Conservation (phyloP, 2,888 invertebrate species). For the Microctonus hyperodae region DNA sequence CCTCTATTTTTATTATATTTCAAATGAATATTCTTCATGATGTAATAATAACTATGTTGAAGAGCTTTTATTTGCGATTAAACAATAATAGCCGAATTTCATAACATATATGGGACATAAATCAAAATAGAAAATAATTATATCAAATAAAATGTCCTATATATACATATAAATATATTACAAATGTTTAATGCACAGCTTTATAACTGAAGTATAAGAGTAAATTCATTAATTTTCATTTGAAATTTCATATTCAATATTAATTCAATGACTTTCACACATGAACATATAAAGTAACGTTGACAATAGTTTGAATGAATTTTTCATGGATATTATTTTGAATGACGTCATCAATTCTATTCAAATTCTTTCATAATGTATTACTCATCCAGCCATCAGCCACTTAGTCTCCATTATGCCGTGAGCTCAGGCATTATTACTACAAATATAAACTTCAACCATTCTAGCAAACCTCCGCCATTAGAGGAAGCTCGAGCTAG, state of each 20-base stretch:
- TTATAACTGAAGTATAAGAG: neutral
- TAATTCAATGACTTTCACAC: constrained; percentile 19
- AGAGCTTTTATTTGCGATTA: neutral
- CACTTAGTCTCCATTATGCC: constrained; percentile 38
- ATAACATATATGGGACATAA: neutral
- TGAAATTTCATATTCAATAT: neutral
- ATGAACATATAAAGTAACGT: constrained; percentile 1
- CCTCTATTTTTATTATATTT: constrained; percentile 13
- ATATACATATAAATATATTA: neutral
- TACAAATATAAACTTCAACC: constrained; percentile 25
- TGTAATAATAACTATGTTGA: neutral
- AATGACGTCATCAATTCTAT: constrained; percentile 14
- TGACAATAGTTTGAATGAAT: constrained; percentile 12
- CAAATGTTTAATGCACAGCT: neutral
- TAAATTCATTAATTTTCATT: neutral
- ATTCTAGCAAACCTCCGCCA: constrained; percentile 3
- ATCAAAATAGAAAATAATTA: constrained; percentile 38
- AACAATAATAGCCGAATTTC: neutral
- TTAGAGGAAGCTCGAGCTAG: constrained; percentile 25
- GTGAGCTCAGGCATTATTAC: constrained; percentile 33
- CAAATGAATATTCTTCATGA: neutral
- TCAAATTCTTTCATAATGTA: neutral
- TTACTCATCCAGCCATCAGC: constrained; percentile 30
- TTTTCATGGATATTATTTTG: constrained; percentile 9
- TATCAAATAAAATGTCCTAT: constrained; percentile 14